Percentiles rank a stretch among this genome's conserved stretches.
Conservation (phyloP, 2,113 vertebrate species). For the Balaeniceps rex region DNA sequence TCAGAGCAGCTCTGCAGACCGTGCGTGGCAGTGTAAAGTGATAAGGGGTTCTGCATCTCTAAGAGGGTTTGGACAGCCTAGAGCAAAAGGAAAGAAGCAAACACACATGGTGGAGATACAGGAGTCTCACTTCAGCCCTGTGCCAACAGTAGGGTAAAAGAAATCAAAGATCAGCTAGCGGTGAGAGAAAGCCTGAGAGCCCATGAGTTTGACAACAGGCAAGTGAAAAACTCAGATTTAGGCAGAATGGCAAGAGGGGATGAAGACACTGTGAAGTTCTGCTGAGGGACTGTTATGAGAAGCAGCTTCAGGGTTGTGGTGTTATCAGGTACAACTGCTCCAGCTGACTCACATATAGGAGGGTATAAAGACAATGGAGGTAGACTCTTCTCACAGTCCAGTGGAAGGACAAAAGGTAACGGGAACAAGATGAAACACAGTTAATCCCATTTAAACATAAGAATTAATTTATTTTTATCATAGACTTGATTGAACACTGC, state of each 20-base stretch:
- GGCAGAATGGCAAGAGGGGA: not conserved
- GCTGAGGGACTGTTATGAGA: not conserved
- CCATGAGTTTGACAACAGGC: not conserved
- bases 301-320: not conserved
- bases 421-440: not conserved
- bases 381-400: not conserved
- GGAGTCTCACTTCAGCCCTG: not conserved
- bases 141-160: not conserved
- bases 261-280: not conserved
- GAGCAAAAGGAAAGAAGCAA: not conserved
- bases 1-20: not conserved
- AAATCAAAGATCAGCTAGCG: not conserved
- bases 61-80: not conserved
- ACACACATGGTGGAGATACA: accelerated
- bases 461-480: not conserved
- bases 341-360: accelerated
- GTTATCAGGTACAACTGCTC: not conserved
- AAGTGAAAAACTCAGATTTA: not conserved
- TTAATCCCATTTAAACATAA: not conserved
- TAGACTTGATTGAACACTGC: not conserved
- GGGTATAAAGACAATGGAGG: accelerated
- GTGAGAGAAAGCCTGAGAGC: not conserved
- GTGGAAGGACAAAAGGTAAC: not conserved
- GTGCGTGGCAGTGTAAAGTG: accelerated
- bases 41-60: not conserved